Evolutionary conservation across 2,888 invertebrate genomes (phyloP), one percentile per base, ranked within the genome.

Genomic region (Cybosia mesomella): DNA sequence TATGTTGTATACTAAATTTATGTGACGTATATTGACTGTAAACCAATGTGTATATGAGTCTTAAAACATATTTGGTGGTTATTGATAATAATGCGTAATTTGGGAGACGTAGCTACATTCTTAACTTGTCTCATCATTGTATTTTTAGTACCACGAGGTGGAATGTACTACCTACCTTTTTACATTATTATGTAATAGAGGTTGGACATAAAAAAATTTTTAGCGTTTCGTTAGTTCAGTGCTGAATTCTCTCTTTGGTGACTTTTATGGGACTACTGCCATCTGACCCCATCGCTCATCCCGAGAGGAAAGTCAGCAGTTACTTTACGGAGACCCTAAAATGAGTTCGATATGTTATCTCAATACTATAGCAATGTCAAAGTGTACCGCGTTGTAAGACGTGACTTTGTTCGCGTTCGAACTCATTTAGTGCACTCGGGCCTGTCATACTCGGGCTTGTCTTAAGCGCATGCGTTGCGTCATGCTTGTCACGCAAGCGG

Each of bases 71-170:
- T 39, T n/a, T n/a, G n/a, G n/a, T n/a, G n/a, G n/a, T 59, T 39
- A 59, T 39, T 39, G 59, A 39, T 24, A 39, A 24, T 24, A 59
- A 39, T 18, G 59, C 59, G 39, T 59, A 59, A 59, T 24, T 59
- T 24, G 59, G 59, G 22, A 24, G 24, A 39, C 15, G 21, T 22
- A 28, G 22, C 34, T 36, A 58, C 21, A 58, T 34, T 58, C 7
- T 58, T 58, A 9, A 58, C 34, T 21, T 36, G 34, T 13, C 13
- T 21, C 58, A 59, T 22, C 34, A 22, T 22, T 59, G 36, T 22
- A 59, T 39, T 59, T 11, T 59, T 39, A 22, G 1, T 39, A 5
- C 4, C 1, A 15, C 36, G 15, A 58, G 36, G 21, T 34, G 34
- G 11, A 55, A 15, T 58, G 9, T 15, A 28, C 28, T 28, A 5